A percentile compares a stretch with the other conserved stretches of the same genome.
Conservation (phyloP, 2,113 vertebrate species). For the Corythornis vintsioides region DNA sequence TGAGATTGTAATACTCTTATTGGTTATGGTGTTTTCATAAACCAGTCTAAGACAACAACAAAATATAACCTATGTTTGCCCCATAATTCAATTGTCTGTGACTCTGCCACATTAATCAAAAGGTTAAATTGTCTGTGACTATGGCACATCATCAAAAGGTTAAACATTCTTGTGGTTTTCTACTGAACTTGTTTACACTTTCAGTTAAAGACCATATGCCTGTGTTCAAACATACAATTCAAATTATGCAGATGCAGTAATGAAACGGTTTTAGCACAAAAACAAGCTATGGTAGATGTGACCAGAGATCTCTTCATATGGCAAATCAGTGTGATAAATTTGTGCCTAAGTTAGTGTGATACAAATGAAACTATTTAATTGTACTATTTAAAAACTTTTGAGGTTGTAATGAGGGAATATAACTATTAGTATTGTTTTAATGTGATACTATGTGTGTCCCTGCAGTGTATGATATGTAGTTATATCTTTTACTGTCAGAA, state of each 20-base stretch:
- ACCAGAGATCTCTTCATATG: neutral
- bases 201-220: neutral
- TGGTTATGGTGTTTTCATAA: neutral
- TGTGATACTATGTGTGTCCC: neutral
- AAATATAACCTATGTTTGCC: neutral
- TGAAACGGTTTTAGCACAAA: constrained; percentile 11
- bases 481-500: neutral
- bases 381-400: neutral
- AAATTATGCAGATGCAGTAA: neutral
- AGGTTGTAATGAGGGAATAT: neutral
- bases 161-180: constrained; percentile 13
- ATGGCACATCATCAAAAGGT: neutral
- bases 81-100: neutral
- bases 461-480: neutral
- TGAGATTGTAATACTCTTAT: neutral
- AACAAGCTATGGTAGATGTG: neutral
- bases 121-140: neutral
- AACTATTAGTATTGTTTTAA: neutral
- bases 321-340: neutral
- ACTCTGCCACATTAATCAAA: neutral
- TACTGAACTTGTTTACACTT: neutral
- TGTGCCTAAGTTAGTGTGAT: neutral
- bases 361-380: neutral
- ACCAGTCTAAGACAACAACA: neutral
- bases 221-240: neutral